Evolutionary conservation across 2,113 vertebrate genomes (phyloP), one percentile per base, ranked within the genome.

Genomic region (Chrysemys picta): DNA sequence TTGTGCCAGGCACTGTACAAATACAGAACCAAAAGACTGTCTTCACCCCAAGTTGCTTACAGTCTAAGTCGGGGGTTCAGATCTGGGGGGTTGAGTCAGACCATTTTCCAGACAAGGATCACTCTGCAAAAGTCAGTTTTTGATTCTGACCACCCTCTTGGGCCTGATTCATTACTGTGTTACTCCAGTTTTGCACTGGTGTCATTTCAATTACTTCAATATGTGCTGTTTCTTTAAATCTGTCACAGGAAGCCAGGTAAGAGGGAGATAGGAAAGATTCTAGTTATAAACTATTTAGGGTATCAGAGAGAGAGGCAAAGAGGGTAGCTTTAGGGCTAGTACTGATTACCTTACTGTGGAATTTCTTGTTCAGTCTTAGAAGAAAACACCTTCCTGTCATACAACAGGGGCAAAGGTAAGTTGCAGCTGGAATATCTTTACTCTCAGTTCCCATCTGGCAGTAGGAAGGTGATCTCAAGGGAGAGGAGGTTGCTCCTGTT

Each of bases 291-390:
- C 21, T 25, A 3, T 76, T 42, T 76, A 45, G 38, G 10, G 19
- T 42, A 42, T 42, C 69, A 25, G 69, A 42, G 21, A 22, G n/a
- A 75, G 69, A 75, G 38, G 69, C 69, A 75, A 65, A 65, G 38
- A 42, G 69, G 69, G 69, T 75, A 75, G 38, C 22, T 42, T 75
- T 75, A 75, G 10, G 14, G 16, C 69, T 75, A 75, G 6, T 19
- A 42, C 69, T 22, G 21, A 42, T 75, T 42, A 38, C 7, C 38
- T 75, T 42, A n/a, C 38, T 22, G 22, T 53, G 80, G 1, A 0
- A 2, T 53, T 91, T 94, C 69, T 84, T 0, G 35, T 91, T 91
- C 90, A 3, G 24, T 86, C 10, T 91, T 84, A 81, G 93, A 42
- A 52, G 14, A 84, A 93, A 57, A 11, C 19, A 45, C 21, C 14